These are phyloP conservation scores for Vanessa tameamea DNA, from an alignment of 1,140 invertebrate genomes.

Conservation along the genomic window DNA sequence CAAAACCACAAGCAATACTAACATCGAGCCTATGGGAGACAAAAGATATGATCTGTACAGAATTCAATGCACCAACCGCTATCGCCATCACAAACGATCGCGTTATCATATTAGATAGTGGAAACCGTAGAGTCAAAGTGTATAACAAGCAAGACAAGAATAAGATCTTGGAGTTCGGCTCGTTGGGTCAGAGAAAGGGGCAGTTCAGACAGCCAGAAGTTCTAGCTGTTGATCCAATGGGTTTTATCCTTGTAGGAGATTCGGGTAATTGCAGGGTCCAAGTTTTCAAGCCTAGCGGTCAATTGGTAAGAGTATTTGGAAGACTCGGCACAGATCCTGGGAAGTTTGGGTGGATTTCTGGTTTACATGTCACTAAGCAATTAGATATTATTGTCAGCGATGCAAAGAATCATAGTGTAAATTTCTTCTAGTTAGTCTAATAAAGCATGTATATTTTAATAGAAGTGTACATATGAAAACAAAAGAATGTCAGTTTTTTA, in stretches of 20 bases:
- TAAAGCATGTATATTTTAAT: conserved; percentile 16
- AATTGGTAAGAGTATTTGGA: conserved; percentile 84
- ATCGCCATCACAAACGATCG: conserved; percentile 82
- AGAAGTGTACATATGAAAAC: neutral
- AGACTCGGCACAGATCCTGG: conserved; percentile 81
- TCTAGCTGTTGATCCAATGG: conserved; percentile 85
- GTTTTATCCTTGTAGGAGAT: conserved; percentile 89
- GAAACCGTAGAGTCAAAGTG: conserved; percentile 84
- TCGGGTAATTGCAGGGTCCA: conserved; percentile 89
- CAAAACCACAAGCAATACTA: conserved; percentile 49
- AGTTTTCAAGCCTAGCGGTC: conserved; percentile 85
- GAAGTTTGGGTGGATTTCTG: conserved; percentile 87
- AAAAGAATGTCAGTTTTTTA: neutral
- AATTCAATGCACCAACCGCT: conserved; percentile 86
- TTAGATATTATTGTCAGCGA: conserved; percentile 86
- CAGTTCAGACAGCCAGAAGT: conserved; percentile 86
- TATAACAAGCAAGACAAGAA: conserved; percentile 80
- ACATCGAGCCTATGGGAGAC: conserved; percentile 58
- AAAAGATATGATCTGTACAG: conserved; percentile 67
- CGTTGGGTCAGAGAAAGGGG: conserved; percentile 82
- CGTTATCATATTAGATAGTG: conserved; percentile 84
- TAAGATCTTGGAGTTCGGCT: conserved; percentile 82
- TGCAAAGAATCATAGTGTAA: conserved; percentile 86
- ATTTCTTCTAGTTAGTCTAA: conserved; percentile 82
- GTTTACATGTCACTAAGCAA: conserved; percentile 84